These are phyloP conservation scores for Turnix velox DNA, from an alignment of 2,113 vertebrate species.

Conservation along the genomic window DNA sequence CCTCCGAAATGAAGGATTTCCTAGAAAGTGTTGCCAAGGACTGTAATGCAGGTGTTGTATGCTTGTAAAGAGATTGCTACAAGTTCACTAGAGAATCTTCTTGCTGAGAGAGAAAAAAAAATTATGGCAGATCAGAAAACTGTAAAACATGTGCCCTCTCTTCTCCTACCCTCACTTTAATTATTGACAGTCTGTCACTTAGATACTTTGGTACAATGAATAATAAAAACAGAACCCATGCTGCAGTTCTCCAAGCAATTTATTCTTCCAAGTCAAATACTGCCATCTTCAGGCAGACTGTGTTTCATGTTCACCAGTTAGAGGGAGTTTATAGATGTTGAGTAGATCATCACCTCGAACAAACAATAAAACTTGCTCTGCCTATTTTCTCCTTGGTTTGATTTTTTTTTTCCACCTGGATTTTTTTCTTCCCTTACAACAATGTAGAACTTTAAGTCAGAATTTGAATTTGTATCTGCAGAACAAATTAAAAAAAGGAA, in stretches of 20 bases:
- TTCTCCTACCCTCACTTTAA: not conserved
- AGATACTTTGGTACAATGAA: not conserved
- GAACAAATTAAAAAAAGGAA: not conserved
- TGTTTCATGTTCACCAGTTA: not conserved
- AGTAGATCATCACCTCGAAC: not conserved
- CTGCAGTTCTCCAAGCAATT: not conserved
- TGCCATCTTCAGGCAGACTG: slow-evolving; percentile 60
- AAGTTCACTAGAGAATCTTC: not conserved
- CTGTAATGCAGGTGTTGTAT: not conserved
- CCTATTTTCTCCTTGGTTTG: too few relatives aligned
- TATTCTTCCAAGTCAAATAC: slow-evolving; percentile 25
- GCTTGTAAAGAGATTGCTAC: not conserved
- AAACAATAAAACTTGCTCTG: not conserved
- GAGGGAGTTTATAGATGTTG: not conserved
- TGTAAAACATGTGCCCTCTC: slow-evolving; percentile 20
- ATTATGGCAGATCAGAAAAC: slow-evolving; percentile 39
- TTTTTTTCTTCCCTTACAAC: not conserved
- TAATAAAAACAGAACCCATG: not conserved
- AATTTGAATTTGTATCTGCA: not conserved
- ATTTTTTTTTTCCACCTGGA: too few relatives aligned
- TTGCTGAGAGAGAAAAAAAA: slow-evolving; percentile 31
- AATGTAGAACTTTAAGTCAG: not conserved
- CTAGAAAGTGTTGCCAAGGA: not conserved
- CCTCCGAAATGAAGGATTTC: not conserved
- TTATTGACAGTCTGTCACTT: slow-evolving; percentile 27